Evolutionary conservation across 1,140 invertebrate genomes (phyloP).

Genomic region (Drosophila eugracilis): DNA sequence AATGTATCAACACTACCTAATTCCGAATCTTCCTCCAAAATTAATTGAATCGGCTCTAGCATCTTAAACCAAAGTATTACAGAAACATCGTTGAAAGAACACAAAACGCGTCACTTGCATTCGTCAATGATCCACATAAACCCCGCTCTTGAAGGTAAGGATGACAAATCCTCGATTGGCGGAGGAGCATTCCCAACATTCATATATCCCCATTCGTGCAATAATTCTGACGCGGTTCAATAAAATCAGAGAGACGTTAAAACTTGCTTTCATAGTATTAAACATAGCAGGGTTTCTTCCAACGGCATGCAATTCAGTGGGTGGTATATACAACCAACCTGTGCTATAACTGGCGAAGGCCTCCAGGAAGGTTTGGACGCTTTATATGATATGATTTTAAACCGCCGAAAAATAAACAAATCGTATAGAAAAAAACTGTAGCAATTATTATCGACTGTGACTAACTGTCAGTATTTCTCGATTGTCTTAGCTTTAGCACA

Average conservation of each 20-base stretch:
- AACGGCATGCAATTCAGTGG: slow-evolving; percentile 78
- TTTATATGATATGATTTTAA: slow-evolving; percentile 97
- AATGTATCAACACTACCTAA: slow-evolving; percentile 32
- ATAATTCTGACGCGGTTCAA: slow-evolving; percentile 1
- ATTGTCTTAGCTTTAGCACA: slow-evolving; percentile 59
- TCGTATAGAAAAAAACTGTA: slow-evolving; percentile 87
- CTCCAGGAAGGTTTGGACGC: slow-evolving; percentile 96
- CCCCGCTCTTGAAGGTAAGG: slow-evolving; percentile 13
- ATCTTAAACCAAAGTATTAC: slow-evolving; percentile 45
- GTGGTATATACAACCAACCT: slow-evolving; percentile 96
- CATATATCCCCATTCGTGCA: slow-evolving; percentile 10
- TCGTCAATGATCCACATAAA: slow-evolving; percentile 15
- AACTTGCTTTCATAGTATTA: slow-evolving; percentile 31
- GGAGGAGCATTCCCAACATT: slow-evolving; percentile 1
- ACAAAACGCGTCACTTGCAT: slow-evolving; percentile 1
- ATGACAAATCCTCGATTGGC: slow-evolving; percentile 2
- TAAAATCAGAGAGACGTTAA: slow-evolving; percentile 6
- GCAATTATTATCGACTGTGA: slow-evolving; percentile 13
- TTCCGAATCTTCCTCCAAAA: slow-evolving; percentile 57
- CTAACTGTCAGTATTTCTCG: slow-evolving; percentile 22
- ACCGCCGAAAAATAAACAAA: slow-evolving; percentile 95
- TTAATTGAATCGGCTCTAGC: slow-evolving; percentile 53
- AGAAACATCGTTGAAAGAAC: slow-evolving; percentile 25
- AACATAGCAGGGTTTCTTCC: slow-evolving; percentile 19
- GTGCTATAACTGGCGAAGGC: slow-evolving; percentile 98